Base-by-base conservation (phyloP, 2,797 vertebrate genomes). In the Cryptoprocta ferox region DNA sequence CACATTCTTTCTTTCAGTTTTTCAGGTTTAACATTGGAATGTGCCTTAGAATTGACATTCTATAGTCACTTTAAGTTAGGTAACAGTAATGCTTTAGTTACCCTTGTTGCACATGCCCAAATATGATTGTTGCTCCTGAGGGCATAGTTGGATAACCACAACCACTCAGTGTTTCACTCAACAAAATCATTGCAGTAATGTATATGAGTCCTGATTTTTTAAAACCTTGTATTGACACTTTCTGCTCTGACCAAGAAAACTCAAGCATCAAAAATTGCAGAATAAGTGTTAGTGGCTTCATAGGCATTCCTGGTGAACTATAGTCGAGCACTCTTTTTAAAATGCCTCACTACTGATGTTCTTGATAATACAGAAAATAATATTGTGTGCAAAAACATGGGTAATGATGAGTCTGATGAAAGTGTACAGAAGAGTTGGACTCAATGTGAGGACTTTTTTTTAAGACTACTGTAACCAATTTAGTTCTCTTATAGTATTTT, bases 11-110 rank as follows among this genome's bases (percentile, higher is more conserved):
- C 28, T 24, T 15, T 37, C 21, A 30, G 65, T 32, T 84, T 92
- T 95, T 93, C 32, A 73, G 70, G 95, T 95, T 89, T 96, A 85
- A 92, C 94, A 94, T 39, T 95, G 9, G 7, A 65, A n/a, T 28
- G 5, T 83, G 9, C 6, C 75, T 89, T 83, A 78, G 21, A 83
- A 87, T 42, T 48, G 37, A 39, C 24, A 80, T 96, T 94, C 68
- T 70, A 79, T 16, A 78, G 26, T 42, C 13, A 18, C 42, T 79
- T 16, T 73, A 45, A 18, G 32, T 11, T 35, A 30, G 26, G 21
- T 45, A 80, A 68, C 4, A 79, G 35, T 92, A 7, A 24, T 42
- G 28, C 5, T n/a, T 42, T 75, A n/a, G 63, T 48, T 94, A 89
- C 37, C 73, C 24, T 28, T 63, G 35, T 1, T 82, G 66, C 15